Base-by-base conservation (phyloP, 2,797 vertebrate genomes). In the Sphenopsis melanotis region DNA sequence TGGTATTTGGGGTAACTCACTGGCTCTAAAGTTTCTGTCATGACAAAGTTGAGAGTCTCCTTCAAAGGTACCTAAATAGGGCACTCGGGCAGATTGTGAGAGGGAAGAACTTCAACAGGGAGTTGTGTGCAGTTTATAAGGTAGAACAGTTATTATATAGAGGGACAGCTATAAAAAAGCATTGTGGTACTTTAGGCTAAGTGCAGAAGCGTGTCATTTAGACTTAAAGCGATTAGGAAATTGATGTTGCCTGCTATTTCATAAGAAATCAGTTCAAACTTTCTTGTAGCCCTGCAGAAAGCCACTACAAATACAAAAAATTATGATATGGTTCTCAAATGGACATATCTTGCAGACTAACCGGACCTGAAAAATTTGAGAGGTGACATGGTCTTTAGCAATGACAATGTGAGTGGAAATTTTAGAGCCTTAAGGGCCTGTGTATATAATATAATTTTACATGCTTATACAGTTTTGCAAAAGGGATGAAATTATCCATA, bases 281-380 rank as follows among this genome's bases (percentile, higher is more conserved):
- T 77, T 65, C 44, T 55, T 64, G 41, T 39, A 69, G 32, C 21
- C 27, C 34, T 75, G 36, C 7, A 77, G 22, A 66, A 76, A 84
- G 23, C 27, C 53, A 76, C 23, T 16, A 66, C 6, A 85, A 68
- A 76, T 37, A 76, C 15, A 66, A 50, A 12, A 37, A 52, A 61
- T 1, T 1, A 32, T 53, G 75, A 53, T 0, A 6, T 4, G 3
- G 27, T 12, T 89, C n/a, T 20, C 4, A 1, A 87, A 70, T 23
- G 18, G 34, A 44, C 20, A 20, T 9, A 29, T 10, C 63, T 52
- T 66, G 20, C 46, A 1, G 1, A 80, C 19, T 24, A 83, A 37
- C 12, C 74, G 30, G 44, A 91, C 64, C 15, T 21, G 32, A 81
- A 80, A 66, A 46, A 61, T 19, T 26, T 65, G n/a, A 60, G 37